Evolutionary conservation across 2,888 invertebrate genomes (phyloP), one percentile per base, ranked within the genome.

Genomic region (Mellilla xanthometata): DNA sequence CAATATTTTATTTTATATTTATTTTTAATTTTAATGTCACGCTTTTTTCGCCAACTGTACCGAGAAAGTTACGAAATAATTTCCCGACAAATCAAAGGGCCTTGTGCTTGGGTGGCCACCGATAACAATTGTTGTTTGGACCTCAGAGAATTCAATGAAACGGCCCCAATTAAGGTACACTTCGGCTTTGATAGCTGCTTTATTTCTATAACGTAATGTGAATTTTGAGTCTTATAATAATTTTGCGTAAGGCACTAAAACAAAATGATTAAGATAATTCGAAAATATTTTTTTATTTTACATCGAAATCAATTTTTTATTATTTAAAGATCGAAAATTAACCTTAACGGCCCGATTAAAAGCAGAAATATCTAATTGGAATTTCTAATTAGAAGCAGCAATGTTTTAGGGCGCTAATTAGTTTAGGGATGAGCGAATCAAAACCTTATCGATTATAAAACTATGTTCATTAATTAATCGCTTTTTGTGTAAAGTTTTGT

Each of bases 301-400:
- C 6, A 19, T 5, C 15, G 15, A 5, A 15, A 2, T 5, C 15
- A 3, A 19, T 5, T 3, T 19, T 5, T 19, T 19, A 1, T 6
- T 19, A 19, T 19, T 1, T 24, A 7, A 8, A 24, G 4, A 24
- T 3, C 24, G 24, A 8, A 24, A 24, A 8, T 7, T 8, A 7
- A 7, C 24, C 24, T 8, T 26, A 47, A 48, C 31, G 28, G 60
- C 23, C 39, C 39, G 26, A 45, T 39, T 45, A 45, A 47, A 35
- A 30, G 61, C 52, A 71, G 70, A 78, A 84, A 86, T 81, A 85
- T 85, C 82, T 84, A 85, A 87, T 85, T 86, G 87, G 88, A 87
- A 88, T 87, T 84, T 83, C 73, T 82, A 85, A 87, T 86, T 85
- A 85, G 80, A 79, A 62, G 73, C 67, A 64, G 65, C 56, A 38